Percentiles rank a stretch among this genome's conserved stretches.
phyloP scores from a whole-genome alignment of 2,113 vertebrate genomes.

The Halcyon malimbica region DNA sequence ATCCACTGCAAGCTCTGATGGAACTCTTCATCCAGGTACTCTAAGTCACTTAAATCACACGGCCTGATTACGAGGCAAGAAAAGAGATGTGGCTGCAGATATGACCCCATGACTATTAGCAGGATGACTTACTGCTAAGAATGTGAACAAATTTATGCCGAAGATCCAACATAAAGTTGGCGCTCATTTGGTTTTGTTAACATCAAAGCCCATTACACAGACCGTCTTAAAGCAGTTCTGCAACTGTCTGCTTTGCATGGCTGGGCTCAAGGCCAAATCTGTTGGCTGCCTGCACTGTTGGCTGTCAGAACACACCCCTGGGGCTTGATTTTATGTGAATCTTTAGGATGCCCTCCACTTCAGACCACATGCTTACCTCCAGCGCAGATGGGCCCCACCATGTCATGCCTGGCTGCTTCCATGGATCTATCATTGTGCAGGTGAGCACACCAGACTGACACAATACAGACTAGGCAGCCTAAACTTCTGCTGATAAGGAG shows the following conservation, averaged over 20 bases:
- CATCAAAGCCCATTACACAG: not conserved
- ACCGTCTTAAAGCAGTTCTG: not conserved
- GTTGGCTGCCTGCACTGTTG: not conserved
- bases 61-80: constrained; percentile 72
- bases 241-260: not conserved
- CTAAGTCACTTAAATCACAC: constrained; percentile 94
- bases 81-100: not conserved
- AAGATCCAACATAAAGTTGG: not conserved
- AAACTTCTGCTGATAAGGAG: not conserved
- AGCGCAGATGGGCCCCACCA: not conserved
- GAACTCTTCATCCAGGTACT: constrained; percentile 98
- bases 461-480: not conserved
- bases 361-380: not conserved
- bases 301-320: not conserved
- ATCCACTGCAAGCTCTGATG: constrained; percentile 99
- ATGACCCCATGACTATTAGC: not conserved
- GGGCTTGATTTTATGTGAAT: not conserved
- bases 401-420: not conserved
- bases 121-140: not conserved
- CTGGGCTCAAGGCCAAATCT: constrained; percentile 19
- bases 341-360: not conserved
- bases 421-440: not conserved
- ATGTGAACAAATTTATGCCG: not conserved
- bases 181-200: not conserved
- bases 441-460: not conserved